Base-by-base conservation (phyloP, 2,888 invertebrate species). In the Tetheella fluctuosa region DNA sequence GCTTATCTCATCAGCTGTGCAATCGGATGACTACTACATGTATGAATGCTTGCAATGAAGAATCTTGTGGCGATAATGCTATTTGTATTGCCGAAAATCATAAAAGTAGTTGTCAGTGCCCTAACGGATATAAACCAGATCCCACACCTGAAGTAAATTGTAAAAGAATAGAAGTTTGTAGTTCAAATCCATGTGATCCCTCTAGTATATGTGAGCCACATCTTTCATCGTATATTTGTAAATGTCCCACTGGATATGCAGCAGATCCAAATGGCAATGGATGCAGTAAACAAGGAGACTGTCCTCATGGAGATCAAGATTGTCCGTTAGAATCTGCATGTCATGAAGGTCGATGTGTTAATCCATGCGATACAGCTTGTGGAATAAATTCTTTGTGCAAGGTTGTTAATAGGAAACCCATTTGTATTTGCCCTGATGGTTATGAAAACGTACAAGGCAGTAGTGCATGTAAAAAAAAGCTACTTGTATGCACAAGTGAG, bases 71-170 rank as follows among this genome's bases (percentile, higher is more conserved):
- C 0, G 95, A 94, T 20, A 97, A 98, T 85, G 97, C 98, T 10
- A 96, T 98, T 17, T 98, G 98, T 82, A 95, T 98, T 71, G 96
- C 97, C 6, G 97, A 97, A 85, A 96, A 97, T 76, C 97, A 98
- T 80, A 96, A 95, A 79, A 94, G 96, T 10, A 94, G 94, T 20
- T 98, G 98, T 74, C 97, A 97, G 80, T 98, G 98, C 81, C 97
- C 97, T 39, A 96, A 96, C 34, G 98, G 98, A 12, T 97, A 95
- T 80, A 95, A 94, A 72, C 95, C 97, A 1, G 96, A 97, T 82
- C 97, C 98, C 2, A 88, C 97, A 30, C 95, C 98, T n/a, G 98
- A 98, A 73, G 95, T 97, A 13, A 96, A 95, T 78, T 98, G 98
- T 80, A 94, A 94, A 58, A 93, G 95, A 64, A 91, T 95, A 15